Percentiles rank a stretch among this genome's conserved stretches.
phyloP scores from a whole-genome alignment of 1,140 invertebrate genomes.

The Dysdera silvatica region DNA sequence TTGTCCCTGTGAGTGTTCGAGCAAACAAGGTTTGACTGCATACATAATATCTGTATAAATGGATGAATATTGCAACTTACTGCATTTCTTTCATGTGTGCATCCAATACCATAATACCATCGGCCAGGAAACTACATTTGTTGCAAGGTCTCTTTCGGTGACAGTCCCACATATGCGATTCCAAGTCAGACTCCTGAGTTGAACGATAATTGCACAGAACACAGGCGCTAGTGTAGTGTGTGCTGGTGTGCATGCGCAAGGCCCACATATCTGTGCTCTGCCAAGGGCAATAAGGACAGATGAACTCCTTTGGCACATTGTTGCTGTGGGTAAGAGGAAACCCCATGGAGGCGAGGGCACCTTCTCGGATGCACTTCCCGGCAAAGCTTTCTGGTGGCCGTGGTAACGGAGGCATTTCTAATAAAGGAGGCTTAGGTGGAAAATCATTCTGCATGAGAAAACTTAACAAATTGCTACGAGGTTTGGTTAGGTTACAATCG shows the following conservation, averaged over 20 bases:
- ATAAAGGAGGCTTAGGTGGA: constrained; percentile 13
- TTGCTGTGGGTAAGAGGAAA: background rate
- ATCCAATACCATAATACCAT: constrained; percentile 65
- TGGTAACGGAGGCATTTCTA: constrained; percentile 18
- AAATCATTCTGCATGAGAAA: constrained; percentile 25
- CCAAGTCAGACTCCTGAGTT: constrained; percentile 70
- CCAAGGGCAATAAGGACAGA: constrained; percentile 81
- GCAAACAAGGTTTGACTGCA: too few species aligned
- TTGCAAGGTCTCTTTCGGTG: constrained; percentile 81
- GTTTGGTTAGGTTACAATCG: constrained; percentile 20
- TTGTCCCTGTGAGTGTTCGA: too few species aligned
- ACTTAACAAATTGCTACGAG: constrained; percentile 21
- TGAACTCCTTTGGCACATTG: constrained; percentile 55
- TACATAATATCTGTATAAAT: too few species aligned
- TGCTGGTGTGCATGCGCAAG: constrained; percentile 79
- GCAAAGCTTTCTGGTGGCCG: background rate
- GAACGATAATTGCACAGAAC: constrained; percentile 84
- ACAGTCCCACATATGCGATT: constrained; percentile 80
- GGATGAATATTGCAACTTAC: constrained; percentile 38
- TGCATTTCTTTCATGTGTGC: constrained; percentile 59
- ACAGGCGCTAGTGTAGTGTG: constrained; percentile 84
- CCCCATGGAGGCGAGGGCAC: constrained; percentile 6
- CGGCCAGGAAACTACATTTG: constrained; percentile 73
- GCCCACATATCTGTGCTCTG: constrained; percentile 90
- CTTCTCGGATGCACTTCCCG: constrained; percentile 34